Evolutionary conservation across 1,140 invertebrate genomes (phyloP).

Genomic region (Aphis craccivora): DNA sequence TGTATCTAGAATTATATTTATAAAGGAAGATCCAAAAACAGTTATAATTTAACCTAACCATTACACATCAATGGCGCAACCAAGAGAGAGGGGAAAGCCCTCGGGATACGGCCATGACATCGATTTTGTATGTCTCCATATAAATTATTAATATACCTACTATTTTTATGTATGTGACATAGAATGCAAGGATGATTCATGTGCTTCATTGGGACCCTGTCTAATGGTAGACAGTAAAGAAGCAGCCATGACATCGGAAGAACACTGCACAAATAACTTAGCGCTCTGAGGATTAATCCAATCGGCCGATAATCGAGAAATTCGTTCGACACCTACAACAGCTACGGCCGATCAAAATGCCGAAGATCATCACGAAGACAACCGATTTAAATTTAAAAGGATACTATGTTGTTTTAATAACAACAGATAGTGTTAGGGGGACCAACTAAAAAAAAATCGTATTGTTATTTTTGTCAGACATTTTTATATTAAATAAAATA

Average conservation of each 20-base stretch:
- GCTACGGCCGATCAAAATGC: conserved; percentile 45
- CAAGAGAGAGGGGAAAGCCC: no score
- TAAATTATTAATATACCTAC: not conserved
- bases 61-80: no score
- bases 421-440: conserved; percentile 50
- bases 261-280: conserved; percentile 35
- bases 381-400: conserved; percentile 46
- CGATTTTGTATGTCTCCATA: not conserved
- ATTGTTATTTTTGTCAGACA: not conserved
- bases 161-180: not conserved
- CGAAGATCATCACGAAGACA: conserved; percentile 24
- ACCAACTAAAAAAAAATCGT: not conserved
- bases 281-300: conserved; percentile 54
- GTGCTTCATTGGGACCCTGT: not conserved
- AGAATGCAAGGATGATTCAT: conserved; percentile 50
- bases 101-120: not conserved
- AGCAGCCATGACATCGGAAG: not conserved
- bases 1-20: no score
- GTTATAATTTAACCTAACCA: no score
- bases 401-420: conserved; percentile 51
- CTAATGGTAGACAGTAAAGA: conserved; percentile 19
- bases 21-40: no score
- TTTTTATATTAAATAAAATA: conserved; percentile 17
- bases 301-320: conserved; percentile 55
- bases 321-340: conserved; percentile 31